Evolutionary conservation across 2,888 invertebrate genomes (phyloP).

Genomic region (Halictus quadricinctus): DNA sequence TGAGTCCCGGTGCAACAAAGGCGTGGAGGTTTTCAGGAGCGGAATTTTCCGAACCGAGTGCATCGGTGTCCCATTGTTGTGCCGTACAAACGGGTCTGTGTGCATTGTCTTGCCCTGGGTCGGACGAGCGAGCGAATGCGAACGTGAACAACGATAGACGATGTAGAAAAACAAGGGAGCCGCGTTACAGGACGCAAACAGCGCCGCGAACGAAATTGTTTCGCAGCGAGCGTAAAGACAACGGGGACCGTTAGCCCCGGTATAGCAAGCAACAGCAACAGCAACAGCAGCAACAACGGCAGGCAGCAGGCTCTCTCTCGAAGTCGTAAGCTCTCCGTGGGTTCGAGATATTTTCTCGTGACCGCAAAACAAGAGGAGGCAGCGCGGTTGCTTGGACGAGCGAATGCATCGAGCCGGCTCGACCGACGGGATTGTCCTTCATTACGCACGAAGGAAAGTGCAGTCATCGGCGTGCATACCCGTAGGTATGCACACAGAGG

Average conservation of each 20-base stretch:
- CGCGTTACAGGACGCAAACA: constrained; percentile 43
- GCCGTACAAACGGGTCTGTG: background rate
- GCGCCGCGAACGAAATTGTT: constrained; percentile 25
- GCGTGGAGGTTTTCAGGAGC: background rate
- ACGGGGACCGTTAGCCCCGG: constrained; percentile 35
- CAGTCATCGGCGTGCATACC: constrained; percentile 76
- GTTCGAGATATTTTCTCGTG: constrained; percentile 52
- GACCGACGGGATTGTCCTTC: constrained; percentile 73
- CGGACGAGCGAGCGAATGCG: background rate
- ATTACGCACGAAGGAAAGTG: constrained; percentile 78
- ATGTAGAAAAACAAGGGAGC: constrained; percentile 56
- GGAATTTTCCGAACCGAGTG: background rate
- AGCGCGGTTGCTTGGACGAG: constrained; percentile 62
- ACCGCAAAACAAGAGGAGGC: constrained; percentile 63
- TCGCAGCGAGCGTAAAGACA: background rate
- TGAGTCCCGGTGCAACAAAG: background rate
- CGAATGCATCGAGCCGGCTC: constrained; percentile 63
- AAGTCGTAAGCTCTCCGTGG: constrained; percentile 46
- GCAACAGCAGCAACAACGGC: constrained; percentile 10
- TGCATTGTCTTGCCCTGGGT: background rate
- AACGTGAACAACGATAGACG: background rate
- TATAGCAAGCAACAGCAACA: background rate
- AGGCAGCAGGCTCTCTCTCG: background rate
- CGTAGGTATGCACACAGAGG: constrained; percentile 74
- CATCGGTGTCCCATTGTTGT: background rate